Evolutionary conservation across 2,888 invertebrate species (phyloP), one percentile per base, ranked within the genome.

Genomic region (Mythimna lalbum): DNA sequence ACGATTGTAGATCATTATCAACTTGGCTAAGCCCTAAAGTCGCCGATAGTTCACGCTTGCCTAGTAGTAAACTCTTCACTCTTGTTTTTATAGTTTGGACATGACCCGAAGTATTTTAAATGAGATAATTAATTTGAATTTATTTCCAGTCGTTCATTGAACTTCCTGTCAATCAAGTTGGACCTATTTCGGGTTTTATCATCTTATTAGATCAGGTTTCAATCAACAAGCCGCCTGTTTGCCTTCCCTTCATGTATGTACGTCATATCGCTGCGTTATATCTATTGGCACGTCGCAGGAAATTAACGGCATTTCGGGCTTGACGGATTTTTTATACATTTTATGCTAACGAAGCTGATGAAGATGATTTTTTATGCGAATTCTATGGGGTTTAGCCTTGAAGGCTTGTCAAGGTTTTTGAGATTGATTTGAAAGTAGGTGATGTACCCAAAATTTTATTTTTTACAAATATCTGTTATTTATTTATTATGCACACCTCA

Each of bases 231-330:
- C 49, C 10, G n/a, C 49, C n/a, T 19, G 55, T 49, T 57, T 61
- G 10, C 50, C n/a, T 66, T 71, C 50, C n/a, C 63, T 71, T 39
- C 10, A 10, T 17, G 39, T 43, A 17, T 17, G 43, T 36, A 55
- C 59, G 52, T 69, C 65, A 73, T 23, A 31, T 31, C 19, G 19
- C 47, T 17, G 65, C 63, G 62, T 63, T 52, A 63, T 23, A 1
- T 4, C 14, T 62, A 17, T 64, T 31, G 39, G 9, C 31, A 63
- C 21, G 49, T 56, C 47, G 33, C 47, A 79, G 65, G 65, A 79
- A 79, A 74, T 79, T 63, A 79, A 66, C 12, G 27, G 14, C 33
- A 12, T 52, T 78, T 27, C 27, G 36, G 10, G 47, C 33, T 36
- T 53, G 7, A 47, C 21, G 12, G n/a, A 27, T 5, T 23, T 17